Conservation (phyloP, 1,140 invertebrate species). For the Magallana gigas region DNA sequence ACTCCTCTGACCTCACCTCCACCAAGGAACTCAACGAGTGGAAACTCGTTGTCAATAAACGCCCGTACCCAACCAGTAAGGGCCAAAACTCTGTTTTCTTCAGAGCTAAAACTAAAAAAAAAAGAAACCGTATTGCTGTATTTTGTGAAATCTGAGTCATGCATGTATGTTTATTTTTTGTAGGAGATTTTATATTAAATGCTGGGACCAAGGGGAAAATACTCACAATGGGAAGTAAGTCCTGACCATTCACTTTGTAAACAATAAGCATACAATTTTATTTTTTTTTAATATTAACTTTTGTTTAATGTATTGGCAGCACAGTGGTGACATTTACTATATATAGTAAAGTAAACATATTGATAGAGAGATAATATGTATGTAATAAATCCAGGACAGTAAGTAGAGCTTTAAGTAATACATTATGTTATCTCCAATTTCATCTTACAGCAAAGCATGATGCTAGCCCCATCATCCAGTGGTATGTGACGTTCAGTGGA, state of each 20-base stretch:
- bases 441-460: conserved; percentile 43
- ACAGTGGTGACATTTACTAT: too few species aligned
- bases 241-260: too few species aligned
- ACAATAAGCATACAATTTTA: too few species aligned
- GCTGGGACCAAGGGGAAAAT: neutral
- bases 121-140: neutral
- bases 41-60: conserved; percentile 62
- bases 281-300: too few species aligned
- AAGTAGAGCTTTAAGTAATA: too few species aligned
- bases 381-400: too few species aligned
- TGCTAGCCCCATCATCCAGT: conserved; percentile 69
- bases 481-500: conserved; percentile 72
- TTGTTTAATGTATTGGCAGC: too few species aligned
- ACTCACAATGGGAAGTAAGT: conserved; percentile 20
- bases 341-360: too few species aligned
- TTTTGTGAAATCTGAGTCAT: neutral
- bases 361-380: too few species aligned
- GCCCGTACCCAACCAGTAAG: conserved; percentile 61
- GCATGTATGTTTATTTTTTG: neutral
- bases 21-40: conserved; percentile 61
- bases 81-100: neutral
- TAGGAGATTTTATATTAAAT: conserved; percentile 32
- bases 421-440: neutral
- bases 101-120: neutral
- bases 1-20: conserved; percentile 59